Evolutionary conservation across 2,113 vertebrate genomes (phyloP).

Genomic region (Cichladusa arquata): DNA sequence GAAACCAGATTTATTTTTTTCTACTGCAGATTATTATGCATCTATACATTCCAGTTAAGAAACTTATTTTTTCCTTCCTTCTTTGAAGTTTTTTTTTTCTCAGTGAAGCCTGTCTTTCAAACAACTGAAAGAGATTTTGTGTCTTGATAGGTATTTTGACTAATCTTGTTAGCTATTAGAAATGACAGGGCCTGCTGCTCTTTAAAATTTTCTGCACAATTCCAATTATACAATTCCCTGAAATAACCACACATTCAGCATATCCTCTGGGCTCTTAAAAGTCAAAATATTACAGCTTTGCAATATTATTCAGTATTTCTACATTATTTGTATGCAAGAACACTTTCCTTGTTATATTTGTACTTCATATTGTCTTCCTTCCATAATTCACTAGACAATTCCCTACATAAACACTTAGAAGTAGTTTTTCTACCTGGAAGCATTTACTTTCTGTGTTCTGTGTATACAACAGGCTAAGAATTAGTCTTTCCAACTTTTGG

Average conservation of each 20-base stretch:
- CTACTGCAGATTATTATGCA: neutral
- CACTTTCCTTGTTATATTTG: neutral
- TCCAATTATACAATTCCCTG: neutral
- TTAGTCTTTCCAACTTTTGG: neutral
- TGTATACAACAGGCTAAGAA: neutral
- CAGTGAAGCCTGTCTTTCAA: neutral
- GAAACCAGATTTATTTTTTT: neutral
- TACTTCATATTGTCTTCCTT: neutral
- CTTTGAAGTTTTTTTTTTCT: neutral
- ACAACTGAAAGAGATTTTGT: neutral
- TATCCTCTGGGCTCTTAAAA: neutral
- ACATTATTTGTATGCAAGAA: neutral
- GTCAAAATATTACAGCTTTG: neutral
- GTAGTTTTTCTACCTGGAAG: neutral
- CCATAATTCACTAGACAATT: neutral
- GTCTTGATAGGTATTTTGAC: neutral
- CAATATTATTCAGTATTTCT: neutral
- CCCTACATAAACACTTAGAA: neutral
- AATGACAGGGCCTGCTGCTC: neutral
- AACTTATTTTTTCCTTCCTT: neutral
- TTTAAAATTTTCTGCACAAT: neutral
- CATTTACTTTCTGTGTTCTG: neutral
- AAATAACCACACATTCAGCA: rapidly evolving
- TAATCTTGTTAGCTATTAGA: neutral
- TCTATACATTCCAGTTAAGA: neutral